phyloP scores from a whole-genome alignment of 2,113 vertebrate species.

The Hydrochoerus hydrochaeris region DNA sequence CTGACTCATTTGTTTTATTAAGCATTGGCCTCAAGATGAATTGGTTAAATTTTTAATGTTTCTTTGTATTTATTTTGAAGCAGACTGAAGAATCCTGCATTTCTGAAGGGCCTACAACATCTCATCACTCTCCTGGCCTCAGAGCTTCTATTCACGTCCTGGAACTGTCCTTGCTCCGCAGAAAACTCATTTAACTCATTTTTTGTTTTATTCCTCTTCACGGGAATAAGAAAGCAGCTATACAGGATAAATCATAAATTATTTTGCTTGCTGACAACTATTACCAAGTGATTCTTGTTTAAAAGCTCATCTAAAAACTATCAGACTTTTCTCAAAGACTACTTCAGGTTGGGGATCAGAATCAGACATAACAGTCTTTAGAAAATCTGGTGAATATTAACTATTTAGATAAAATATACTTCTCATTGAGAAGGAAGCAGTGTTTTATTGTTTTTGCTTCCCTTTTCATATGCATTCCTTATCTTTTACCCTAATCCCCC shows the following conservation, averaged over 20 bases:
- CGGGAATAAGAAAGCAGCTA: constrained; percentile 2
- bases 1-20: constrained; percentile 66
- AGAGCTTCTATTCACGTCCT: neutral
- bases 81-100: neutral
- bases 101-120: neutral
- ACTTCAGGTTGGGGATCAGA: neutral
- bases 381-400: constrained; percentile 5
- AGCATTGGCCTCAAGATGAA: constrained; percentile 41
- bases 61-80: constrained; percentile 61
- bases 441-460: constrained; percentile 22
- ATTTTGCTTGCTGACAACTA: constrained; percentile 42
- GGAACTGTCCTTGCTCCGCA: neutral
- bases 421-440: neutral
- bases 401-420: neutral
- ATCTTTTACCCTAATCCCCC: neutral
- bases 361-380: neutral
- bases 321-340: neutral
- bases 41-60: constrained; percentile 60
- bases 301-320: neutral
- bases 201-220: constrained; percentile 27
- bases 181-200: neutral
- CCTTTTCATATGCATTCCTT: neutral
- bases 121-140: neutral
- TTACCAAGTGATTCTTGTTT: constrained; percentile 43
- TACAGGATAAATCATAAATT: neutral